These are phyloP conservation scores for Notiomystis cincta DNA, from an alignment of 2,113 vertebrate genomes.

Conservation along the genomic window DNA sequence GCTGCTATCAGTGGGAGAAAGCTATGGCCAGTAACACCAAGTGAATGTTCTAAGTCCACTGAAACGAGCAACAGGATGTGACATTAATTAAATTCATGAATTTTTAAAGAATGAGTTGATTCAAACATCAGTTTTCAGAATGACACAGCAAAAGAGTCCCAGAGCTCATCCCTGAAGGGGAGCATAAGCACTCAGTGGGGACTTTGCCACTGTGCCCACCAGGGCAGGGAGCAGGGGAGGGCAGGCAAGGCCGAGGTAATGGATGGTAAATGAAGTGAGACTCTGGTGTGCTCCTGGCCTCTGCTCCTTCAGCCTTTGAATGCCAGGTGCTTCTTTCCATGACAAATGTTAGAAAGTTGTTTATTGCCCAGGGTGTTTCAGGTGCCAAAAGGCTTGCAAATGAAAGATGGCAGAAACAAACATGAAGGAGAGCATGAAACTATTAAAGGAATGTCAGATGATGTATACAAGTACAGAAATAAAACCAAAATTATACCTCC, in stretches of 20 bases:
- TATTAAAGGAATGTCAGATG: not conserved
- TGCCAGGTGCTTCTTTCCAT: not conserved
- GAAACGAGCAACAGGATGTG: not conserved
- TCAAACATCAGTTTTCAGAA: not conserved
- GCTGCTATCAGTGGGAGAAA: not conserved
- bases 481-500: not conserved
- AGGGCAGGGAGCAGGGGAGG: not conserved
- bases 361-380: not conserved
- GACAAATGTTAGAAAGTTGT: constrained; percentile 30
- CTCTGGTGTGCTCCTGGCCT: not conserved
- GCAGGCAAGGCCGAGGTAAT: not conserved
- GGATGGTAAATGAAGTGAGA: constrained; percentile 27
- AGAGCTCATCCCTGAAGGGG: not conserved
- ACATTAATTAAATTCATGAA: constrained; percentile 13
- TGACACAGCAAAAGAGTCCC: not conserved
- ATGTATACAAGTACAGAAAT: not conserved
- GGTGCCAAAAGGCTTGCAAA: not conserved
- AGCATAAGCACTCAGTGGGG: not conserved
- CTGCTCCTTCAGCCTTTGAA: not conserved
- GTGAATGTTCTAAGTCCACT: not conserved
- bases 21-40: not conserved
- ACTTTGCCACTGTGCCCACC: not conserved
- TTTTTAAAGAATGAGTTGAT: constrained; percentile 4
- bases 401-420: constrained; percentile 22
- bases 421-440: not conserved